phyloP scores from a whole-genome alignment of 2,113 vertebrate genomes.

The Microtus richardsoni region DNA sequence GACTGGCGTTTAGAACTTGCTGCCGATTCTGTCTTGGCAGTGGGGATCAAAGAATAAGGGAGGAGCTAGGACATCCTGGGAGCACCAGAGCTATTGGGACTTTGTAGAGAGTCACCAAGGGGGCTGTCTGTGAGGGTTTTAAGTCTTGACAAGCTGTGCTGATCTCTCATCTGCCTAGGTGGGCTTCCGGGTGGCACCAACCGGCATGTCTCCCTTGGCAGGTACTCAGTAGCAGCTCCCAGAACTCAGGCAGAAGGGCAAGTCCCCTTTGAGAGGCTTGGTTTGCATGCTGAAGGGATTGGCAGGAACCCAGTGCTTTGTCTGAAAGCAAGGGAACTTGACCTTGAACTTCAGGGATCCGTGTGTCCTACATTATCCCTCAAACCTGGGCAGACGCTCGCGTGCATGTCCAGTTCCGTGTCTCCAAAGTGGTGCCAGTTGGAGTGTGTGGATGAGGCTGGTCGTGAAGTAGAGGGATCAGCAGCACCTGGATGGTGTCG shows the following conservation, averaged over 20 bases:
- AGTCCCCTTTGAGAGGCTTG: not conserved
- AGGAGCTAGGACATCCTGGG: no score
- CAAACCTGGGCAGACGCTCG: fast-evolving
- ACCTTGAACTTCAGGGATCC: not conserved
- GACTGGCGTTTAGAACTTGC: not conserved
- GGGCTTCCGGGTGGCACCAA: not conserved
- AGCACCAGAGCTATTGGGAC: not conserved
- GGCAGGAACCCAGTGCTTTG: not conserved
- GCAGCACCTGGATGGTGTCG: fast-evolving
- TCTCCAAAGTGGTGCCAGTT: not conserved
- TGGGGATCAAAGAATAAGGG: not conserved
- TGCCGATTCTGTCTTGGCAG: not conserved
- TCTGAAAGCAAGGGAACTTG: not conserved
- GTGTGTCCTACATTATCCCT: fast-evolving
- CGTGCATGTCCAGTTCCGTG: fast-evolving
- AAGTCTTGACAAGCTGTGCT: not conserved
- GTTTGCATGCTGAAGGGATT: not conserved
- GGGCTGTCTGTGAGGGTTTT: not conserved
- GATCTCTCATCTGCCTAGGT: not conserved
- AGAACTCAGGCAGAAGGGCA: not conserved
- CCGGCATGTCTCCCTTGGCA: fast-evolving
- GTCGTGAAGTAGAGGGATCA: fast-evolving
- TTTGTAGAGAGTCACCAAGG: not conserved
- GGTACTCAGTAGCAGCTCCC: not conserved
- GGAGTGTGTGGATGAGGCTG: fast-evolving